Base-by-base conservation (phyloP, 2,797 vertebrate genomes). In the Sebastes itinus region DNA sequence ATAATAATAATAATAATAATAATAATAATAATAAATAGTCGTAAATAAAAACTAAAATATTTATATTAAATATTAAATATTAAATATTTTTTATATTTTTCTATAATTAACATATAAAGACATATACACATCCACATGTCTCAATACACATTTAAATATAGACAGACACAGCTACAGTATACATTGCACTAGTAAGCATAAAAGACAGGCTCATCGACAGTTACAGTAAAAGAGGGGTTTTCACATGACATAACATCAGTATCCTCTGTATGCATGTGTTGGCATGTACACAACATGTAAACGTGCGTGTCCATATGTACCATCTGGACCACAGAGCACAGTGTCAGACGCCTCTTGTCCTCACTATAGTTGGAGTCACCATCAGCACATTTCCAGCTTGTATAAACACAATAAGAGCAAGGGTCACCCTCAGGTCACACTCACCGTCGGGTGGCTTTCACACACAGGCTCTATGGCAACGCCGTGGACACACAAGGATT, bases 301-400 rank as follows among this genome's bases (percentile, higher is more conserved):
- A 42, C 27, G 30, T 70, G 63, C 75, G 46, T 58, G 38, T 7
- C 64, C 49, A 65, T 58, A 71, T 67, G 67, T 61, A 13, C 52
- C 74, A 78, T 69, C 65, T 82, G 81, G 56, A 60, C 42, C 25
- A 42, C 78, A 72, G 64, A 58, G 59, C 75, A 33, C 80, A 66
- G 70, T 78, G 66, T 56, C 73, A 49, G 80, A 83, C 61, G 46
- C 77, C 87, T 75, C 76, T 78, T 82, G 78, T 86, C 81, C 82
- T 67, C 85, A 66, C 76, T 86, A 75, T 77, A 23, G 87, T 14
- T 35, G 75, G 30, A 86, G 61, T 84, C 72, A 63, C 72, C 90
- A 90, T 95, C 92, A 95, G 94, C 94, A 95, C 92, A 94, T 94
- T 95, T 94, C 78, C 88, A 89, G 89, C 77, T 83, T 75, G 61